Base-by-base conservation (phyloP, 1,140 invertebrate genomes). In the Diabrotica virgifera region DNA sequence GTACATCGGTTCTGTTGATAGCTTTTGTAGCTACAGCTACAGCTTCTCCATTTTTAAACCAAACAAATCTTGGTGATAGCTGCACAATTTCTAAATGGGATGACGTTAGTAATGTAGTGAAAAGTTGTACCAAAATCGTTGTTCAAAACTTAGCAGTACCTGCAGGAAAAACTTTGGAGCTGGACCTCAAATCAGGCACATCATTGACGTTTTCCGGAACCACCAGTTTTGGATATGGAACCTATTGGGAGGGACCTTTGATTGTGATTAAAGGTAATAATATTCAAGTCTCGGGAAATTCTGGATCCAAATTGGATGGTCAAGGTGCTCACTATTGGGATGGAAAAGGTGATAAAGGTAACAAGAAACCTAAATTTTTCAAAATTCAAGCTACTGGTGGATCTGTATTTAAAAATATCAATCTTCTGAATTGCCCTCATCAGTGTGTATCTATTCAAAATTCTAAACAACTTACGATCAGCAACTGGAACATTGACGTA, bases 291-390 rank as follows among this genome's bases (percentile, higher is more conserved):
- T 0, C 40, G 6, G 67, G 67, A 58, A 60, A 24, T 12, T 12
- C n/a, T 40, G 58, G 58, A 14, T 50, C 37, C 5, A 40, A 46
- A 9, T 37, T 59, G 9, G 58, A 59, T 50, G 58, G 58, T n/a
- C 10, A 59, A 59, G 67, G 67, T 46, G 59, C 63, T 37, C 11
- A 61, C 24, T 69, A 60, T 36, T 69, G 67, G 67, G 67, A 69
- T 50, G 67, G 67, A 35, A 62, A 59, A 63, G 63, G 63, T 35
- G 62, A 62, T 36, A 63, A 37, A 13, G 66, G 66, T 11, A 35
- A 12, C 0, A 65, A 57, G 11, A 69, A 69, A 55, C 67, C 63
- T 0, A 68, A 68, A 59, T 68, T 68, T 46, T 46, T 68, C 35
- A 68, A 36, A 52, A 68, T 68, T 12, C 59, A 65, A 46, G 61